A percentile compares a stretch with the other conserved stretches of the same genome.
These are phyloP conservation scores for Argyrosomus regius DNA, from an alignment of 2,797 vertebrate genomes.

Conservation along the genomic window DNA sequence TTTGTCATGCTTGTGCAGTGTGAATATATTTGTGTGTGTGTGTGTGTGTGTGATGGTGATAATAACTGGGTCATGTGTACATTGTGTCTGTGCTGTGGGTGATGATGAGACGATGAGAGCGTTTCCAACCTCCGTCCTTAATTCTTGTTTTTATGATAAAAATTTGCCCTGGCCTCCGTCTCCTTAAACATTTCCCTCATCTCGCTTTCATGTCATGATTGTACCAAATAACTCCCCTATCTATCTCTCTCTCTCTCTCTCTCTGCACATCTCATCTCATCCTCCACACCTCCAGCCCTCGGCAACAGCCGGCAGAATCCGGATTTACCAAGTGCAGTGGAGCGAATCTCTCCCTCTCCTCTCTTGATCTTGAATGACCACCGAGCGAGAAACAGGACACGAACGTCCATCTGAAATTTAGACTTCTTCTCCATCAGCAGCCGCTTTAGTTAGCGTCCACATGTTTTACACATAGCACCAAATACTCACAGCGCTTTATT, in stretches of 20 bases:
- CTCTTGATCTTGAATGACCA: conserved; percentile 48
- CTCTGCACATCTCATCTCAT: neutral
- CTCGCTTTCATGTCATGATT: conserved; percentile 19
- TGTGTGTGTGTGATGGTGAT: neutral
- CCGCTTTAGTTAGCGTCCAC: neutral
- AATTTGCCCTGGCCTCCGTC: neutral
- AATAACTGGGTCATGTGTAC: conserved; percentile 72
- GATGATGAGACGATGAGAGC: conserved; percentile 51
- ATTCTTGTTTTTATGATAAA: conserved; percentile 15
- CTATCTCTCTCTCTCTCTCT: conserved; percentile 16
- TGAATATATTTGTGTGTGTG: neutral
- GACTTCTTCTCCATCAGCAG: conserved; percentile 26
- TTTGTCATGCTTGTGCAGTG: conserved; percentile 18
- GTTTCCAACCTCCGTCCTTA: conserved; percentile 32
- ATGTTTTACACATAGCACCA: conserved; percentile 15
- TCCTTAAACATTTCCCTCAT: conserved; percentile 9
- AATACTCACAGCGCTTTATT: conserved; percentile 16
- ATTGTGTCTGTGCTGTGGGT: conserved; percentile 30
- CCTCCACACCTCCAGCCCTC: conserved; percentile 25
- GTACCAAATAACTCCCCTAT: neutral
- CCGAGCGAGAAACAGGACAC: conserved; percentile 10
- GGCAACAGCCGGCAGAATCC: conserved; percentile 20
- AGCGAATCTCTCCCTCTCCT: conserved; percentile 14
- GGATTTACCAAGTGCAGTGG: conserved; percentile 38
- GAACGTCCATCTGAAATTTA: conserved; percentile 13